These are phyloP conservation scores for Diplogasteroides magnus DNA, from an alignment of 1,140 invertebrate genomes.

Conservation along the genomic window DNA sequence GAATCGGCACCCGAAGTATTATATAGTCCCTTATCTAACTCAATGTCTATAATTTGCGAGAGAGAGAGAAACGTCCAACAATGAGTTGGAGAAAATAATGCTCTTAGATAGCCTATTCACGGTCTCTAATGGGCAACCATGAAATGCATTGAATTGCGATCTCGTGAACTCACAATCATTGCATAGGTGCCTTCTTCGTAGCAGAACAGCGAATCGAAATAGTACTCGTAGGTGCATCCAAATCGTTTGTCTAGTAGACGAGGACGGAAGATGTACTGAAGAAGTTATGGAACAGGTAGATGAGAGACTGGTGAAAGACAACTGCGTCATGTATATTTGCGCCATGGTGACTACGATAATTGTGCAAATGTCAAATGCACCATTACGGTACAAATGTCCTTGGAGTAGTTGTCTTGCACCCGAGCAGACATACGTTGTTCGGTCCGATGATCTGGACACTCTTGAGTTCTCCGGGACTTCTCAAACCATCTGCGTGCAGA, in stretches of 20 bases:
- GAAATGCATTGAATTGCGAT: not conserved
- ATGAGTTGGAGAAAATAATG: too few species aligned
- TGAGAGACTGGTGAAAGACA: not conserved
- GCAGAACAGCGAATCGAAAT: slow-evolving; percentile 11
- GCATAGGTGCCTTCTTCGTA: not conserved
- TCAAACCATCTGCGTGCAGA: slow-evolving; percentile 12
- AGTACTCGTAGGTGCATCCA: slow-evolving; percentile 30
- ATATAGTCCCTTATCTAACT: too few species aligned
- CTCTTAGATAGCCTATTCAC: not conserved
- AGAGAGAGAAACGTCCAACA: too few species aligned
- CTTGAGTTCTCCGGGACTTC: slow-evolving; percentile 15
- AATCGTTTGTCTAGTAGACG: slow-evolving; percentile 17
- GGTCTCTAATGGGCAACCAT: not conserved
- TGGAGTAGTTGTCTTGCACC: too few species aligned
- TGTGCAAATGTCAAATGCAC: too few species aligned
- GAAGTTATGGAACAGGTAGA: slow-evolving; percentile 4
- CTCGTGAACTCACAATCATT: not conserved
- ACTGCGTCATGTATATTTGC: too few species aligned
- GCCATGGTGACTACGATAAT: too few species aligned
- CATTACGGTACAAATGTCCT: too few species aligned
- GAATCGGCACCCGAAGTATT: too few species aligned
- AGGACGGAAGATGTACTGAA: slow-evolving; percentile 11
- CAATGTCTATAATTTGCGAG: too few species aligned
- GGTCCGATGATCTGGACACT: slow-evolving; percentile 11
- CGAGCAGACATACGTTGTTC: slow-evolving; percentile 14